Percentiles rank a stretch among this genome's conserved stretches.
phyloP scores from a whole-genome alignment of 2,113 vertebrate genomes.

The Bothrops jararaca region DNA sequence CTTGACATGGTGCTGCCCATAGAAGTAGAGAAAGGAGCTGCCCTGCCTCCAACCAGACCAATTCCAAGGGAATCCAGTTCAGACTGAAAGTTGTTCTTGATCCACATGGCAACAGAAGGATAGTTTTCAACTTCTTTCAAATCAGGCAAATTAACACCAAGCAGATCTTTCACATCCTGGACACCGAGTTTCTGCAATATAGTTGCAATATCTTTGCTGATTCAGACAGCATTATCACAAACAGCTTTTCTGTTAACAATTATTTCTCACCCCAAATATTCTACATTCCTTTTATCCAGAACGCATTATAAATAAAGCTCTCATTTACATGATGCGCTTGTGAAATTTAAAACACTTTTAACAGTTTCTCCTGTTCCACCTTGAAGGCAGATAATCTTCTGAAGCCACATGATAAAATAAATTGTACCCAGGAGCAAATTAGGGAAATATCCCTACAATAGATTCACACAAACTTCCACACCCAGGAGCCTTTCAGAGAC shows the following conservation, averaged over 20 bases:
- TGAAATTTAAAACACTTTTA: not conserved
- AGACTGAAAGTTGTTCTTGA: constrained; percentile 37
- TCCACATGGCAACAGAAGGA: constrained; percentile 50
- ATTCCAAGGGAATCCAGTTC: constrained; percentile 56
- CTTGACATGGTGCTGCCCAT: not conserved
- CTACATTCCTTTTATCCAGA: not conserved
- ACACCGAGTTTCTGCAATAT: constrained; percentile 59
- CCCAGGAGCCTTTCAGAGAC: not conserved
- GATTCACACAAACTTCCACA: not conserved
- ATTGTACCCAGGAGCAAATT: not conserved
- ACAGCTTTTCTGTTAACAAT: too few relatives aligned
- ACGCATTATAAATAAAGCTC: not conserved
- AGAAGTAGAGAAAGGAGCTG: accelerated
- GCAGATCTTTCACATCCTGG: constrained; percentile 47
- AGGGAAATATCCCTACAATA: not conserved
- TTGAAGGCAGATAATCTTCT: not conserved
- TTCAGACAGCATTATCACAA: not conserved
- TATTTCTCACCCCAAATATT: not conserved
- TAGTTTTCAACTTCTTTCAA: constrained; percentile 53
- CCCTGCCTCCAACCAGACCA: constrained; percentile 31
- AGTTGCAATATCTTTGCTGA: accelerated
- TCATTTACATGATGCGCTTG: too few relatives aligned
- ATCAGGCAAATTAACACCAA: constrained; percentile 55
- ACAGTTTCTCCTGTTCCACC: too few relatives aligned
- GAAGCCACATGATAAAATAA: not conserved